phyloP scores from a whole-genome alignment of 1,140 invertebrate species.

The Neotoxoptera formosana region DNA sequence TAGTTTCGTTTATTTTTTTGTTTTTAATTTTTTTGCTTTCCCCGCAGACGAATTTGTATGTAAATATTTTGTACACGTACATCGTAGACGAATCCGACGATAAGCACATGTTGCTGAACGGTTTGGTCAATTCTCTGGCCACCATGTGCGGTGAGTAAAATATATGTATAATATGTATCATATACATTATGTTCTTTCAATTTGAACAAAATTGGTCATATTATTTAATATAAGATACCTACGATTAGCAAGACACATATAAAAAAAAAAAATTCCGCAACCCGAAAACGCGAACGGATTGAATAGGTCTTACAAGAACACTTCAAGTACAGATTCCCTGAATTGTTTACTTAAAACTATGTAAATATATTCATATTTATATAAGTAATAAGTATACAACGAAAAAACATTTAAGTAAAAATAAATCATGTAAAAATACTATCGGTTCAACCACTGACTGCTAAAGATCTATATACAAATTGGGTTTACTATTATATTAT shows the following conservation, averaged over 20 bases:
- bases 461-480: background rate
- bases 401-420: background rate
- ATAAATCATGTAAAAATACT: background rate
- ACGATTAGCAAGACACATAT: background rate
- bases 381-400: background rate
- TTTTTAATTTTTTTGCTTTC: background rate
- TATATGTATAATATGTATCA: background rate
- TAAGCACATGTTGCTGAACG: background rate
- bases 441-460: no score
- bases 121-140: background rate
- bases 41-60: background rate
- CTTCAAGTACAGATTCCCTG: no score
- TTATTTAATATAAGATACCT: background rate
- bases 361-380: no score
- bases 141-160: slow-evolving; percentile 7
- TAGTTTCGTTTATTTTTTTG: background rate
- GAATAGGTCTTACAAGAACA: background rate
- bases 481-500: no score
- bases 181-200: background rate
- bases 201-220: background rate
- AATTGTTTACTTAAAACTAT: background rate
- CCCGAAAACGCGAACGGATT: fast-evolving
- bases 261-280: background rate
- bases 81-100: background rate
- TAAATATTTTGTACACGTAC: slow-evolving; percentile 31